Conservation (phyloP, 2,888 invertebrate species). For the Archips crataeganus region DNA sequence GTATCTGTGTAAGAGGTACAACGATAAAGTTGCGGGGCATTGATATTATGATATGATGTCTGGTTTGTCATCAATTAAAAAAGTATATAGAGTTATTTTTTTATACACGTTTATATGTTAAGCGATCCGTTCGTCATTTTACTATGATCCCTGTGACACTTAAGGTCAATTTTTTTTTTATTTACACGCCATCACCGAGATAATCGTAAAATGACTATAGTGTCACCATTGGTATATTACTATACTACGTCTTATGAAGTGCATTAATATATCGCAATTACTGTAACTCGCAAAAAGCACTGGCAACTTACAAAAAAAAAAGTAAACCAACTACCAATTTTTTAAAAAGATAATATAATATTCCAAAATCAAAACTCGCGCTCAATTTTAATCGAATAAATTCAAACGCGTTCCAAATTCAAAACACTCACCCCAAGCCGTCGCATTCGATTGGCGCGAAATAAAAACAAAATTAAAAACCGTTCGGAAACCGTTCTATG, state of each 20-base stretch:
- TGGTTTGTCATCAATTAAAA: no score
- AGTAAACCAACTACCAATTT: background rate
- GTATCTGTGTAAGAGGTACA: no score
- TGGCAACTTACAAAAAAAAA: background rate
- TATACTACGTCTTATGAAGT: background rate
- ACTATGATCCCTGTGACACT: no score
- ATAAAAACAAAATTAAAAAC: background rate
- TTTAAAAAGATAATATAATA: background rate
- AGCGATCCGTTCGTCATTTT: no score
- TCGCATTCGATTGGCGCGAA: constrained; percentile 18
- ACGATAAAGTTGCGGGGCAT: no score
- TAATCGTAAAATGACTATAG: no score
- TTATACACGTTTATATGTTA: no score
- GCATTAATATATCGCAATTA: background rate
- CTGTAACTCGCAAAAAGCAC: background rate
- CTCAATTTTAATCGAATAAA: background rate
- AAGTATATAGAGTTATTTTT: no score
- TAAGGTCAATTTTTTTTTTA: no score
- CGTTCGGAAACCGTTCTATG: constrained; percentile 17
- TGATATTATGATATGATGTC: no score
- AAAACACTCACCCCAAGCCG: constrained; percentile 13
- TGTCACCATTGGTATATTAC: no score
- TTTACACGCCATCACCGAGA: no score
- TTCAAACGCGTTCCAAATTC: background rate
- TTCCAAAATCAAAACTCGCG: background rate